Evolutionary conservation across 1,140 invertebrate genomes (phyloP).

Genomic region (Forficula auricularia): DNA sequence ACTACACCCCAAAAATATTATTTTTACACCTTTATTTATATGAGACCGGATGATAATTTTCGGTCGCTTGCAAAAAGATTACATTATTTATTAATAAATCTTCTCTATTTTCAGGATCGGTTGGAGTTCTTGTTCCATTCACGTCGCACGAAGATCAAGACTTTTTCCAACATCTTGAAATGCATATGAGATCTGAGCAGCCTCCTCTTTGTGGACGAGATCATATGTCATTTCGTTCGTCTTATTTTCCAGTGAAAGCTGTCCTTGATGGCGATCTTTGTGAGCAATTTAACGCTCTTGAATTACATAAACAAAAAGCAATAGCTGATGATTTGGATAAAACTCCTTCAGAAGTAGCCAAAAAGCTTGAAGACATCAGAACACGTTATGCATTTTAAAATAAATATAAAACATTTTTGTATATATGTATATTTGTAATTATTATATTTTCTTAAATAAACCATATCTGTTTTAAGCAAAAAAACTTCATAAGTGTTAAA

Average conservation of each 20-base stretch:
- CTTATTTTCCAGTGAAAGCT: conserved; percentile 16
- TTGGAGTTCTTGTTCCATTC: conserved; percentile 93
- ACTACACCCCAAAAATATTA: too few species aligned
- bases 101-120: conserved; percentile 27
- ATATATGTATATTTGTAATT: too few species aligned
- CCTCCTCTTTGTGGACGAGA: conserved; percentile 90
- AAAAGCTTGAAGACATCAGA: conserved; percentile 85
- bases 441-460: too few species aligned
- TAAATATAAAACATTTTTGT: too few species aligned
- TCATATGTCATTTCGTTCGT: conserved; percentile 91
- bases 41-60: too few species aligned
- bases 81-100: too few species aligned
- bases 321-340: conserved; percentile 88
- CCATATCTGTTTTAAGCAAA: too few species aligned
- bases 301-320: conserved; percentile 80
- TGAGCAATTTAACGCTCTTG: conserved; percentile 96
- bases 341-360: conserved; percentile 89
- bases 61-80: too few species aligned
- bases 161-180: conserved; percentile 98
- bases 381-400: conserved; percentile 85
- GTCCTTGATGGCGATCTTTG: conserved; percentile 98
- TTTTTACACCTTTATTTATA: too few species aligned
- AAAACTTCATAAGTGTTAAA: too few species aligned
- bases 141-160: conserved; percentile 97
- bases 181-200: conserved; percentile 98